These are phyloP conservation scores for Bubo bubo DNA, from an alignment of 2,113 vertebrate species.

Conservation along the genomic window DNA sequence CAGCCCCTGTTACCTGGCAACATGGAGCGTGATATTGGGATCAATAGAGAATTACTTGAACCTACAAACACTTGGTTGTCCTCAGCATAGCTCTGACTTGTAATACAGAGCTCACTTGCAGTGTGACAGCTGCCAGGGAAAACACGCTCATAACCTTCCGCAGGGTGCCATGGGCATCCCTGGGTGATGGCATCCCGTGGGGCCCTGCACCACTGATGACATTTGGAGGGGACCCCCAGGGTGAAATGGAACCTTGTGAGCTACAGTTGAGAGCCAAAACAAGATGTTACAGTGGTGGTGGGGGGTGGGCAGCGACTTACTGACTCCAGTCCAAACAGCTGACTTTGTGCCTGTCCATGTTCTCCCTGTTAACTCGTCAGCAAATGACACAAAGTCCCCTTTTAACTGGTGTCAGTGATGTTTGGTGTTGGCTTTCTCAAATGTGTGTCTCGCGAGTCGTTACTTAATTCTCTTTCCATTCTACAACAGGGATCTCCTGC, in stretches of 20 bases:
- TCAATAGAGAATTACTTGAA: background rate
- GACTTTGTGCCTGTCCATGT: background rate
- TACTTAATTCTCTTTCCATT: background rate
- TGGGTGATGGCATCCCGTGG: rapidly evolving
- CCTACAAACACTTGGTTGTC: background rate
- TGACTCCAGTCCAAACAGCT: background rate
- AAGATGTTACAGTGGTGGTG: rapidly evolving
- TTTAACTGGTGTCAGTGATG: background rate
- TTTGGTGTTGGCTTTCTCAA: background rate
- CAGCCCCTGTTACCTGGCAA: background rate
- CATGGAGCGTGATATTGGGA: background rate
- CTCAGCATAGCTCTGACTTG: background rate
- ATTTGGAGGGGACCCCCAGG: background rate
- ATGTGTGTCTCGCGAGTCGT: background rate
- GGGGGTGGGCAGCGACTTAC: background rate
- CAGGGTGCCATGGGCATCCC: background rate
- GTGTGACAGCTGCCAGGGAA: background rate
- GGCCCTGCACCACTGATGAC: rapidly evolving
- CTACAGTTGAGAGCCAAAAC: background rate
- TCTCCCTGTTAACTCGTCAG: background rate
- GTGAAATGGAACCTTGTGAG: background rate
- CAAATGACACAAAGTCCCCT: background rate
- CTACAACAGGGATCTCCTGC: background rate
- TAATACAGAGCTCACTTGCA: rapidly evolving
- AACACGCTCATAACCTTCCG: rapidly evolving